These are phyloP conservation scores for Drosophila biarmipes DNA, from an alignment of 1,140 invertebrate species.

Conservation along the genomic window DNA sequence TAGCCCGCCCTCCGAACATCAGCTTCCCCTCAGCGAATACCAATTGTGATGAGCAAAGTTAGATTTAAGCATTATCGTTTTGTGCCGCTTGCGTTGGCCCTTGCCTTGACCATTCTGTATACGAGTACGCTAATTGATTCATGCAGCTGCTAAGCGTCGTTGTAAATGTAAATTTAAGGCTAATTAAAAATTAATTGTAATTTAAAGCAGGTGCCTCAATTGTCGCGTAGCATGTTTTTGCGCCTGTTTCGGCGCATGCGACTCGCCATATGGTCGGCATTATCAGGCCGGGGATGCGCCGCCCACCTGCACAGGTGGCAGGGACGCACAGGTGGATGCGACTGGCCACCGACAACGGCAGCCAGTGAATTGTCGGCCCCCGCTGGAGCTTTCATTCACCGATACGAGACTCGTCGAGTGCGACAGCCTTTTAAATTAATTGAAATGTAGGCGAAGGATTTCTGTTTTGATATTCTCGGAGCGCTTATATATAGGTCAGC, in stretches of 20 bases:
- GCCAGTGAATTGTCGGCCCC: background rate
- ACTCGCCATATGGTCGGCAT: constrained; percentile 63
- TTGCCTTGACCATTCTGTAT: constrained; percentile 25
- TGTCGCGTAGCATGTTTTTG: constrained; percentile 33
- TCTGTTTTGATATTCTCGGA: constrained; percentile 10
- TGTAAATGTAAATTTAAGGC: constrained; percentile 55
- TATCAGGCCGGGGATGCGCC: constrained; percentile 15
- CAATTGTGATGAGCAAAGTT: constrained; percentile 60
- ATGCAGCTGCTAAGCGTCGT: constrained; percentile 37
- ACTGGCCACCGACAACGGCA: constrained; percentile 9
- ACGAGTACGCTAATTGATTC: constrained; percentile 55
- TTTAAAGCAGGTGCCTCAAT: constrained; percentile 49
- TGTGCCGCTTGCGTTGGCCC: constrained; percentile 10
- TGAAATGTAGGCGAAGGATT: constrained; percentile 31
- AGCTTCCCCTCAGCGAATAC: constrained; percentile 30
- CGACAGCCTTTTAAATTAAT: constrained; percentile 40
- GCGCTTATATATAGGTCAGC: constrained; percentile 12
- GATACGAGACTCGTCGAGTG: constrained; percentile 20
- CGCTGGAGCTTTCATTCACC: constrained; percentile 29
- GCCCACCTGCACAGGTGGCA: constrained; percentile 30
- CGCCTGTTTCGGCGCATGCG: constrained; percentile 31
- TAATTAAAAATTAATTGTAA: constrained; percentile 77
- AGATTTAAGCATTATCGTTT: constrained; percentile 34
- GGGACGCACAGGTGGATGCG: constrained; percentile 27
- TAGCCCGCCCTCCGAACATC: background rate